A percentile compares a stretch with the other conserved stretches of the same genome.
phyloP scores from a whole-genome alignment of 2,113 vertebrate species.

The Grantiella picta region DNA sequence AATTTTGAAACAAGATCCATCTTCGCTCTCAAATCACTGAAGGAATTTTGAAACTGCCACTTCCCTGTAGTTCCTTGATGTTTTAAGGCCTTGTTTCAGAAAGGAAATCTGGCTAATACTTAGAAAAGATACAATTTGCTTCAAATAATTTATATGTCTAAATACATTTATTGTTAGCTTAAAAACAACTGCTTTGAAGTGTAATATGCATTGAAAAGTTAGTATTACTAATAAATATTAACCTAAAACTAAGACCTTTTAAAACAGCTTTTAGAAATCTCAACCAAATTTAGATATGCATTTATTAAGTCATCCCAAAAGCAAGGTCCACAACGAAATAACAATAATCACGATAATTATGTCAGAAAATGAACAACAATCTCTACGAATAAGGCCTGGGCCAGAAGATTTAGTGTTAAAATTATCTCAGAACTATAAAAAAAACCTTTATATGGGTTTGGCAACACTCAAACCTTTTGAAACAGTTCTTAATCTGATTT shows the following conservation, averaged over 20 bases:
- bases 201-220: background rate
- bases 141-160: background rate
- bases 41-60: background rate
- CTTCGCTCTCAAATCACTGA: background rate
- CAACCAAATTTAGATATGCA: background rate
- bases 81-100: background rate
- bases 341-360: background rate
- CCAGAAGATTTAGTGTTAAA: background rate
- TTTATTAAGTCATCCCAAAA: background rate
- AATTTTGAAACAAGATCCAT: background rate
- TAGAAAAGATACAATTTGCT: background rate
- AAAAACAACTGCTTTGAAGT: background rate
- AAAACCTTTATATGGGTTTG: background rate
- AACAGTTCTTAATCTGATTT: background rate
- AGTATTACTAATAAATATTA: background rate
- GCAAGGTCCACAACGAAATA: background rate
- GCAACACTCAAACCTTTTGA: background rate
- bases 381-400: background rate
- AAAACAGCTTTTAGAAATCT: background rate
- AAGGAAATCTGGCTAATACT: background rate
- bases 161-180: background rate
- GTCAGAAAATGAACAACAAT: background rate
- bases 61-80: background rate
- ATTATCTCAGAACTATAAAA: background rate
- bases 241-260: background rate